A percentile compares a stretch with the other conserved stretches of the same genome.
These are phyloP conservation scores for Acanthornis magna DNA, from an alignment of 2,797 vertebrate species.

Conservation along the genomic window DNA sequence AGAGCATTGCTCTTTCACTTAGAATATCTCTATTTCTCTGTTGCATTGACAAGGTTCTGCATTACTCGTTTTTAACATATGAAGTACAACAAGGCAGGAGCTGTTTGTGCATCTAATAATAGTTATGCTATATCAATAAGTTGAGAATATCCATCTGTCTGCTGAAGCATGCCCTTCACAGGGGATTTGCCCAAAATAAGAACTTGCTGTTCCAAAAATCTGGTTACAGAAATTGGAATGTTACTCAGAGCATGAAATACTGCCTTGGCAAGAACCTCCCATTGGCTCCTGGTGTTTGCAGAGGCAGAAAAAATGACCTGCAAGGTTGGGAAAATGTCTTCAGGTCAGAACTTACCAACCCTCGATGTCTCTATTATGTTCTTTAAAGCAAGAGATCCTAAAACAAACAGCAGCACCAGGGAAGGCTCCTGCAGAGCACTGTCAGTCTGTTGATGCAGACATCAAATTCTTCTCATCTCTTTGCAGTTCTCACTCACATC, in stretches of 20 bases:
- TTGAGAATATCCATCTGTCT: neutral
- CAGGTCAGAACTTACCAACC: neutral
- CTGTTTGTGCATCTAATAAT: neutral
- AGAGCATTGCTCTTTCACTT: neutral
- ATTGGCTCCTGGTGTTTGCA: neutral
- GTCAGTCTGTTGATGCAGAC: neutral
- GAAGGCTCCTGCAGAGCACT: neutral
- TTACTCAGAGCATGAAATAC: neutral
- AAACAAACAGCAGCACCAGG: neutral
- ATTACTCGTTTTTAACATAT: neutral
- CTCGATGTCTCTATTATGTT: neutral
- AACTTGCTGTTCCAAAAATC: slow-evolving; percentile 8
- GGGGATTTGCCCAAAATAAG: slow-evolving; percentile 11
- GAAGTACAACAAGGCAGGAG: neutral
- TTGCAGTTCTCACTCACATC: neutral
- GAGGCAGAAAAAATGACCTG: neutral
- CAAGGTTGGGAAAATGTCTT: neutral
- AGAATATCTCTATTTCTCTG: neutral
- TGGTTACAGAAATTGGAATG: neutral
- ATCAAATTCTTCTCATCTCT: neutral
- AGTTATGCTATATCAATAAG: neutral
- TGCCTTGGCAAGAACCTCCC: neutral
- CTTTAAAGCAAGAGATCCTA: neutral
- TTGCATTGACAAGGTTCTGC: neutral
- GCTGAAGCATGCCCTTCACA: neutral